Conservation (phyloP, 2,888 invertebrate species). For the Apomyelois bistriatella region DNA sequence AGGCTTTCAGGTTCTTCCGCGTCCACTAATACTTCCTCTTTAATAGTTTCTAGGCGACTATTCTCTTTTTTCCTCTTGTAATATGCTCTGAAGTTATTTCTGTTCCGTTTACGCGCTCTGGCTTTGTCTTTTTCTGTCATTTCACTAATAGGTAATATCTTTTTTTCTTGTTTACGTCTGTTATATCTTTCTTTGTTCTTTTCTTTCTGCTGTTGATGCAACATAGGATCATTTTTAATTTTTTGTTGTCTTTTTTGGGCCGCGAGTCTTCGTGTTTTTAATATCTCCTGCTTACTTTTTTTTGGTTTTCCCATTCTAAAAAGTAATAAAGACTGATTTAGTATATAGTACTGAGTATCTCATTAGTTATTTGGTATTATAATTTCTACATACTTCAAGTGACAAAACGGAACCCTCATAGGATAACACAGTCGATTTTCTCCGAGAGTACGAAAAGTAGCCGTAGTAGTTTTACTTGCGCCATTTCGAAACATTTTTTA, state of each 20-base stretch:
- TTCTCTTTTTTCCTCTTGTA: background rate
- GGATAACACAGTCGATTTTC: no score
- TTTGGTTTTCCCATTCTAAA: slow-evolving; percentile 15
- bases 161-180: background rate
- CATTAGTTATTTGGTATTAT: no score
- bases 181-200: background rate
- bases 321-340: no score
- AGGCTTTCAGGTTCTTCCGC: background rate
- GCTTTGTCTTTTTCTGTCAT: background rate
- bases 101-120: background rate
- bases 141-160: background rate
- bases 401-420: no score
- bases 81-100: background rate
- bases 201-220: background rate
- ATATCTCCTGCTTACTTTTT: background rate
- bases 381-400: no score
- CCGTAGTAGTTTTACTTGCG: no score
- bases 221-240: background rate
- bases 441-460: no score
- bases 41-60: background rate
- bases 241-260: background rate
- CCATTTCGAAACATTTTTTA: no score
- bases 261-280: background rate
- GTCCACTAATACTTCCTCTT: background rate
- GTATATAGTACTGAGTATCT: no score